Evolutionary conservation across 2,888 invertebrate species (phyloP).

Genomic region (Drosophila ustulata): DNA sequence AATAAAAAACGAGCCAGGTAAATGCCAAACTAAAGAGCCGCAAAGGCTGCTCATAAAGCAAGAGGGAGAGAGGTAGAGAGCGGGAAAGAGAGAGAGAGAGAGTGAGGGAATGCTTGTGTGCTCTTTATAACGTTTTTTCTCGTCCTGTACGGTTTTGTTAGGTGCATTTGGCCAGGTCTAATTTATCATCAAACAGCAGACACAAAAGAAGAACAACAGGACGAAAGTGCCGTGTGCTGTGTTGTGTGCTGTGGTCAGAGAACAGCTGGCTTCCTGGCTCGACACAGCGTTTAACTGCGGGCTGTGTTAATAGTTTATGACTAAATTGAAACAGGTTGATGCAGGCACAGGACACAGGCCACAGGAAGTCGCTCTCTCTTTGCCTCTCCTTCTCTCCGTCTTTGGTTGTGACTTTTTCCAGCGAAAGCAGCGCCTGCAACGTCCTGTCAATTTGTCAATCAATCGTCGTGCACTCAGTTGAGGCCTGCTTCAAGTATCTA

Average conservation of each 20-base stretch:
- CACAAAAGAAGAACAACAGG: slow-evolving; percentile 54
- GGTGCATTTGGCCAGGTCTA: slow-evolving; percentile 56
- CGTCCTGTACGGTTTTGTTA: slow-evolving; percentile 22
- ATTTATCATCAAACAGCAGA: slow-evolving; percentile 76
- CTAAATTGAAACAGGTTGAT: slow-evolving; percentile 79
- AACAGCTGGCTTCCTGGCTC: slow-evolving; percentile 78
- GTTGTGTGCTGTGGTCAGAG: slow-evolving; percentile 47
- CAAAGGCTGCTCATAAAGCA: slow-evolving; percentile 53
- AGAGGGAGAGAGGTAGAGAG: background rate
- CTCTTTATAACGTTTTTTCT: slow-evolving; percentile 17
- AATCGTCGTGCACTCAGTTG: slow-evolving; percentile 20
- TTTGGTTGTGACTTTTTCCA: slow-evolving; percentile 20
- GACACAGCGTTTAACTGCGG: slow-evolving; percentile 44
- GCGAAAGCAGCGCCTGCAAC: slow-evolving; percentile 31
- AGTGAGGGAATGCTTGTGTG: slow-evolving; percentile 18
- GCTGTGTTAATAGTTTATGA: slow-evolving; percentile 66
- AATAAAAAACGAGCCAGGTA: slow-evolving; percentile 68
- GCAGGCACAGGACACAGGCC: background rate
- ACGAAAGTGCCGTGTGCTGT: slow-evolving; percentile 1
- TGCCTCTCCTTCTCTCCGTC: background rate
- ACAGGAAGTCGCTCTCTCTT: background rate
- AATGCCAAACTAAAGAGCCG: slow-evolving; percentile 68
- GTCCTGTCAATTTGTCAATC: slow-evolving; percentile 56
- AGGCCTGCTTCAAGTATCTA: slow-evolving; percentile 9
- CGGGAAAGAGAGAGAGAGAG: background rate